These are phyloP conservation scores for Hippocampus mohnikei DNA, from an alignment of 2,113 vertebrate species.

Conservation along the genomic window DNA sequence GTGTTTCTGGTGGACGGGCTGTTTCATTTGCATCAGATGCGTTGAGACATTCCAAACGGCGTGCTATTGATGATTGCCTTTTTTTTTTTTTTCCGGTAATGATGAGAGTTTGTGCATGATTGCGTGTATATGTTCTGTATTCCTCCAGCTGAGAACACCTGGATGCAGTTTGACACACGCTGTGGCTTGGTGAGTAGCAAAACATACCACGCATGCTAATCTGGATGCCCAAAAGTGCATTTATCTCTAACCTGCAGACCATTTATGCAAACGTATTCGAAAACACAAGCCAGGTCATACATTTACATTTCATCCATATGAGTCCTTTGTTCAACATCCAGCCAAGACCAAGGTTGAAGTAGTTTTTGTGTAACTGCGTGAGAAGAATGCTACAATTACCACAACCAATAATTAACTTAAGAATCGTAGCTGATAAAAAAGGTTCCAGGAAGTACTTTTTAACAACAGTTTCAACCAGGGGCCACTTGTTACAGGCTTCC, in stretches of 20 bases:
- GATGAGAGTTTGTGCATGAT: conserved; percentile 18
- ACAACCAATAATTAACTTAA: conserved; percentile 5
- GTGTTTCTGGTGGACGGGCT: too few relatives aligned
- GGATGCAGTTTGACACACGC: conserved; percentile 57
- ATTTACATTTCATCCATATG: not conserved
- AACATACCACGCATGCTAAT: conserved; percentile 42
- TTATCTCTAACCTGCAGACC: conserved; percentile 8
- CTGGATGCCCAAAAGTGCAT: conserved; percentile 17
- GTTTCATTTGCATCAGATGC: too few relatives aligned
- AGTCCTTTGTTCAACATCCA: not conserved
- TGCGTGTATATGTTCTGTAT: conserved; percentile 10
- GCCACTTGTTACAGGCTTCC: conserved; percentile 1
- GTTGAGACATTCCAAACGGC: too few relatives aligned
- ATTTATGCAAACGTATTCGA: not conserved
- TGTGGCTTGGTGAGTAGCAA: conserved; percentile 46
- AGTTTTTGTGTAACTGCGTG: not conserved
- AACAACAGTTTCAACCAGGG: not conserved
- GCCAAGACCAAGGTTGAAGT: too few relatives aligned
- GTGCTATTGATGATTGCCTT: conserved; percentile 9
- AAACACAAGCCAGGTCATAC: not conserved
- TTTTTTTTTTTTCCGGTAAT: conserved; percentile 13
- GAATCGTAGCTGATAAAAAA: conserved; percentile 33
- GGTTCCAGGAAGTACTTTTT: not conserved
- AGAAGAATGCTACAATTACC: not conserved
- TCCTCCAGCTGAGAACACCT: conserved; percentile 47